phyloP scores from a whole-genome alignment of 2,888 invertebrate genomes.

The Plebejus melissa region DNA sequence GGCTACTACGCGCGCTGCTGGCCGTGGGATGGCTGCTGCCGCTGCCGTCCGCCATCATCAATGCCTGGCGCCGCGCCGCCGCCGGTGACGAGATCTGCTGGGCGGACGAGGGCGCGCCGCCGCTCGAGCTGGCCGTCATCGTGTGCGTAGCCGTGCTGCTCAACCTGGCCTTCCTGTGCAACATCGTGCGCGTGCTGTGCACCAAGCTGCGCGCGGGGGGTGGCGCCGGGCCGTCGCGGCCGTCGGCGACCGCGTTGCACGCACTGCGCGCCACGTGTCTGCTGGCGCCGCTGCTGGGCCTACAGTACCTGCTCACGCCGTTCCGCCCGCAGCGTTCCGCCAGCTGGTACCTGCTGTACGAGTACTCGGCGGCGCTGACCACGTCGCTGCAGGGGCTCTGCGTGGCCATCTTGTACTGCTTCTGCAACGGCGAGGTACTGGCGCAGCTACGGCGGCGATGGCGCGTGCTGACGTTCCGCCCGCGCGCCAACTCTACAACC shows the following conservation, averaged over 20 bases:
- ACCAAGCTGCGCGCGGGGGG: conserved; percentile 88
- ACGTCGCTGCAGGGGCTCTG: conserved; percentile 95
- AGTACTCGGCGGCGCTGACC: conserved; percentile 90
- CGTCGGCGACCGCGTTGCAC: conserved; percentile 82
- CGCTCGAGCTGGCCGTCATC: conserved; percentile 86
- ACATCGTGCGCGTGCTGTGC: conserved; percentile 92
- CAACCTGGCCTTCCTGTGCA: conserved; percentile 91
- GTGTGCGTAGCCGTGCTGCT: conserved; percentile 89
- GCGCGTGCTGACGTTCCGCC: conserved; percentile 89
- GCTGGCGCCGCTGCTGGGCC: conserved; percentile 92
- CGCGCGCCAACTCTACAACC: conserved; percentile 90
- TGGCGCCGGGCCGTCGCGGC: conserved; percentile 70
- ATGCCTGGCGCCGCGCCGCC: conserved; percentile 82
- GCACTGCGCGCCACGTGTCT: conserved; percentile 89
- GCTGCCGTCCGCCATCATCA: conserved; percentile 81
- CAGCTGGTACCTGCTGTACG: conserved; percentile 88
- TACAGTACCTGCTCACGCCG: conserved; percentile 93
- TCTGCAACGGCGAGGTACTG: conserved; percentile 97
- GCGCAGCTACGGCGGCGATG: conserved; percentile 91
- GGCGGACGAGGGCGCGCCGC: conserved; percentile 85
- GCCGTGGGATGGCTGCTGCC: conserved; percentile 92
- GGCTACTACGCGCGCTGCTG: conserved; percentile 89
- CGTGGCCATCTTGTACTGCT: conserved; percentile 94
- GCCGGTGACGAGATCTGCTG: conserved; percentile 80
- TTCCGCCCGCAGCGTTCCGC: conserved; percentile 86